phyloP scores from a whole-genome alignment of 2,797 vertebrate genomes.

The Sparidentex hasta region DNA sequence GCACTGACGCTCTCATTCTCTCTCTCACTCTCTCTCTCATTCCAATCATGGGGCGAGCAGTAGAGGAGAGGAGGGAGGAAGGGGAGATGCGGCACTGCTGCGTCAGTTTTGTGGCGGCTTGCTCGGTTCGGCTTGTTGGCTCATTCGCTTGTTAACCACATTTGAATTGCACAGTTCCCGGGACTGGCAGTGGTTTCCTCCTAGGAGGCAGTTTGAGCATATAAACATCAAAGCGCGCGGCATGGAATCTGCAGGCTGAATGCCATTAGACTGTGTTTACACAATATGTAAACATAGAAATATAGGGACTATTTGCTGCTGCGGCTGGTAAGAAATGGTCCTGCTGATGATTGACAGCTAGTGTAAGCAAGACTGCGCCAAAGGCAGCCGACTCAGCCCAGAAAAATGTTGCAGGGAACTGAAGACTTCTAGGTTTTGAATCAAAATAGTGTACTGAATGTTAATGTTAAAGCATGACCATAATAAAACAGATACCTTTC shows the following conservation, averaged over 20 bases:
- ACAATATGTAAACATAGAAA: constrained; percentile 47
- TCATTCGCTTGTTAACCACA: constrained; percentile 60
- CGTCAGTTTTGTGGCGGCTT: constrained; percentile 54
- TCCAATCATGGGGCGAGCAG: constrained; percentile 40
- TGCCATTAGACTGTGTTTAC: constrained; percentile 62
- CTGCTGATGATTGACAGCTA: constrained; percentile 37
- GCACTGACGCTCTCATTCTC: too few relatives aligned
- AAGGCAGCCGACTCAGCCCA: constrained; percentile 19
- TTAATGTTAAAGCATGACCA: background rate
- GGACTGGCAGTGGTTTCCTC: constrained; percentile 46
- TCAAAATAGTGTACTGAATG: background rate
- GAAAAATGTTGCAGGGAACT: constrained; percentile 21
- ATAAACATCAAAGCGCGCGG: constrained; percentile 58
- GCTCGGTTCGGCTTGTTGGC: constrained; percentile 43
- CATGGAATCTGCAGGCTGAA: constrained; percentile 52
- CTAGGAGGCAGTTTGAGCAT: constrained; percentile 56
- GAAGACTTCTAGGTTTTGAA: background rate
- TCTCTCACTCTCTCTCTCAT: constrained; percentile 14
- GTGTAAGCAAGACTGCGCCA: constrained; percentile 12
- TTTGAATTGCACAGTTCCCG: constrained; percentile 61
- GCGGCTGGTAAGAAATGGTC: constrained; percentile 36
- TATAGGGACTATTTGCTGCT: constrained; percentile 42
- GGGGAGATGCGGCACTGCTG: constrained; percentile 53
- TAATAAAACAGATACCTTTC: background rate
- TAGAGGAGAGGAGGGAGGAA: constrained; percentile 34